A percentile compares a stretch with the other conserved stretches of the same genome.
Evolutionary conservation across 1,140 invertebrate genomes (phyloP).

Genomic region (Meteorus sp.): DNA sequence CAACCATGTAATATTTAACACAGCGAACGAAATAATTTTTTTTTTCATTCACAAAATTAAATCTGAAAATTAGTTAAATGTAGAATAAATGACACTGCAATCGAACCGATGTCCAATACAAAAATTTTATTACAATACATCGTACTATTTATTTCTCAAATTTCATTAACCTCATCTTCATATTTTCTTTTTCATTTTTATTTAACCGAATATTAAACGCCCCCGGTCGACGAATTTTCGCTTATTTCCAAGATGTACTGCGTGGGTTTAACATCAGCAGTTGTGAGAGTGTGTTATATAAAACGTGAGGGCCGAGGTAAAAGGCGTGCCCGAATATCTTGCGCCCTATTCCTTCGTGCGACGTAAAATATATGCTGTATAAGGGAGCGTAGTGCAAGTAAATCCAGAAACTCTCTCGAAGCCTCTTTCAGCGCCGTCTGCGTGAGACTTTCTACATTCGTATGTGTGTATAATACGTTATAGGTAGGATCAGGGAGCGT

Average conservation of each 20-base stretch:
- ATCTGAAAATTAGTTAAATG: too few species aligned
- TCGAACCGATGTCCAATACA: too few species aligned
- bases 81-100: too few species aligned
- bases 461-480: conserved; percentile 15
- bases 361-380: conserved; percentile 36
- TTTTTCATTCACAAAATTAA: background rate
- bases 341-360: conserved; percentile 28
- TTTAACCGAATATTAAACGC: background rate
- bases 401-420: conserved; percentile 39
- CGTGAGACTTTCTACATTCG: conserved; percentile 15
- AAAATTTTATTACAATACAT: too few species aligned
- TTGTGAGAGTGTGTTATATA: conserved; percentile 33
- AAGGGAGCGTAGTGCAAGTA: conserved; percentile 24
- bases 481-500: conserved; percentile 21
- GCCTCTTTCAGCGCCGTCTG: too few species aligned
- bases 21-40: too few species aligned
- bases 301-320: conserved; percentile 22
- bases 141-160: too few species aligned
- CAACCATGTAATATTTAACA: too few species aligned
- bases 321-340: conserved; percentile 38
- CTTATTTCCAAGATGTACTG: background rate
- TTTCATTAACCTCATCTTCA: too few species aligned
- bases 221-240: background rate
- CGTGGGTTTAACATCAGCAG: conserved; percentile 11
- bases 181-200: conserved; percentile 9